phyloP scores from a whole-genome alignment of 2,113 vertebrate species.

The Grammomys dolichurus region DNA sequence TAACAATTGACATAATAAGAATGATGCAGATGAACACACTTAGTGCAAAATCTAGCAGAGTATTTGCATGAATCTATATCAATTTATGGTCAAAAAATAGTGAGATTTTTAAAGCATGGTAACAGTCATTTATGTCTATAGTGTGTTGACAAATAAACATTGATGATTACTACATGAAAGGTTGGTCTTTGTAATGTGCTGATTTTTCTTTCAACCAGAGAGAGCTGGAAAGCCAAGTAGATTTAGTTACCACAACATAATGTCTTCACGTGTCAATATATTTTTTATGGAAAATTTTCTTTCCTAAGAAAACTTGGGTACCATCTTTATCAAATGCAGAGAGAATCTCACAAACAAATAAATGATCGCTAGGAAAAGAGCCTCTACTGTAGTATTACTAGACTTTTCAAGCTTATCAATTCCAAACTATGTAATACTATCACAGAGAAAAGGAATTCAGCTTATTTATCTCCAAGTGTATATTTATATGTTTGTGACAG shows the following conservation, averaged over 20 bases:
- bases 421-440: conserved; percentile 58
- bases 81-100: not conserved
- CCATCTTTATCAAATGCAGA: conserved; percentile 76
- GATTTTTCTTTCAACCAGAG: conserved; percentile 72
- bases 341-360: conserved; percentile 73
- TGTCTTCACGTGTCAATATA: conserved; percentile 33
- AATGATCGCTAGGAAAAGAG: conserved; percentile 71
- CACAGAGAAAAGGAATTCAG: conserved; percentile 79
- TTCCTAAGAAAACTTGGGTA: conserved; percentile 58
- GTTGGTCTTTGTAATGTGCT: not conserved
- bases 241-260: conserved; percentile 61
- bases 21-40: not conserved
- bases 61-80: not conserved
- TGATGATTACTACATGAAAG: not conserved
- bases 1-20: not conserved
- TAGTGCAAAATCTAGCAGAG: not conserved
- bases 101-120: not conserved
- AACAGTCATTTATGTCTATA: not conserved
- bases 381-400: conserved; percentile 56
- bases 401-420: conserved; percentile 51
- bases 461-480: conserved; percentile 82
- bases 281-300: conserved; percentile 73
- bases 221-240: conserved; percentile 42
- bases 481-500: conserved; percentile 80
- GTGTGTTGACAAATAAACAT: not conserved